Evolutionary conservation across 2,888 invertebrate genomes (phyloP), one percentile per base, ranked within the genome.

Genomic region (Pteria penguin): DNA sequence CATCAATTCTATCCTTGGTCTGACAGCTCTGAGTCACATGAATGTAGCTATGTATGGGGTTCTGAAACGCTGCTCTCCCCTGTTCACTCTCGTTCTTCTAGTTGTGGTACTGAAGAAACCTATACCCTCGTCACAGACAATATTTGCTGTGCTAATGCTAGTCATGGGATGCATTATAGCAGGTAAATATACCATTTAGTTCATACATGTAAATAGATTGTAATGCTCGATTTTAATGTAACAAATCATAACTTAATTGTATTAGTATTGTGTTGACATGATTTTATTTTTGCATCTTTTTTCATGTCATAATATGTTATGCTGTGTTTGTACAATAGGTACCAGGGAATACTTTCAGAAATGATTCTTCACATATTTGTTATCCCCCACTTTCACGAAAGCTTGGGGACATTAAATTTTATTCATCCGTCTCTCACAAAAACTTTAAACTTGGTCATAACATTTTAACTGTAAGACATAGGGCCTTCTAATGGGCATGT

Each of bases 1-100:
- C 0, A 76, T 93, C 1, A 92, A 94, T 77, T 90, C 93, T 52
- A 91, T 93, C 62, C 86, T 93, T 45, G 92, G 93, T 8, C 90
- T 94, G 45, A 91, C 90, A 76, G 93, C 93, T 0, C 89, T 94
- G 31, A 91, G 92, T 78, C 93, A 93, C 66, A 93, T 94, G 92
- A 93, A 93, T 76, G 92, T 94, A 81, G 93, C 94, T 1, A 92
- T 93, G 90, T 94, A 93, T 84, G 93, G 93, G 1, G 92, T 93
- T 2, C 82, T 94, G 31, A 94, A 94, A 84, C 88, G 93, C 66
- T 93, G 92, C 82, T 91, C 91, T 2, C 93, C 93, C 0, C 79
- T 93, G 2, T 91, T 92, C 3, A 93, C 92, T 36, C 84, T 93
- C 73, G 52, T 92, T 24, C 81, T 93, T 45, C 88, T 92, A 4